phyloP scores from a whole-genome alignment of 2,888 invertebrate species.

The Metellina segmentata region DNA sequence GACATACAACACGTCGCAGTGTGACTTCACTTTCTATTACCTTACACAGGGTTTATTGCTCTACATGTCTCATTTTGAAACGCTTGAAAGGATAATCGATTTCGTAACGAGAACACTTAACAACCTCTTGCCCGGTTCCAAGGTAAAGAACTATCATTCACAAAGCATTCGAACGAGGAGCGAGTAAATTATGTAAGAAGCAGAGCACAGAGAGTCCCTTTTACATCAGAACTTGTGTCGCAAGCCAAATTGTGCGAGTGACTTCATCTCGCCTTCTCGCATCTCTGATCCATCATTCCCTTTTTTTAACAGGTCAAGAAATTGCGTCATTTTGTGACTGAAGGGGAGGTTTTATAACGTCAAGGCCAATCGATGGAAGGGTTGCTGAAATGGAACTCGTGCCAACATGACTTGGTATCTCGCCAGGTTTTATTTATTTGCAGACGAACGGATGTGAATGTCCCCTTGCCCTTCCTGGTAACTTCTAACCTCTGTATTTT shows the following conservation, averaged over 20 bases:
- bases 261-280: neutral
- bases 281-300: neutral
- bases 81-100: neutral
- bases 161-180: no score
- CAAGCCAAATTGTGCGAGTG: neutral
- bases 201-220: neutral
- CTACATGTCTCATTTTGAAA: neutral
- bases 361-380: slow-evolving; percentile 40
- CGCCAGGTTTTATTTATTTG: slow-evolving; percentile 1
- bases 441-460: no score
- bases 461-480: no score
- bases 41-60: no score
- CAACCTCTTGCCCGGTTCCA: neutral
- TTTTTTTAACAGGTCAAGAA: slow-evolving; percentile 28
- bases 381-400: slow-evolving; percentile 6
- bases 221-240: neutral
- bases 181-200: neutral
- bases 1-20: no score
- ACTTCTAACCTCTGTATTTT: no score
- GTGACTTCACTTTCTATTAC: no score
- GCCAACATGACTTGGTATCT: slow-evolving; percentile 6
- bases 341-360: neutral
- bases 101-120: no score
- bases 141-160: neutral
- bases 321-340: slow-evolving; percentile 43